Base-by-base conservation (phyloP, 2,113 vertebrate genomes). In the Ciconia stormi region DNA sequence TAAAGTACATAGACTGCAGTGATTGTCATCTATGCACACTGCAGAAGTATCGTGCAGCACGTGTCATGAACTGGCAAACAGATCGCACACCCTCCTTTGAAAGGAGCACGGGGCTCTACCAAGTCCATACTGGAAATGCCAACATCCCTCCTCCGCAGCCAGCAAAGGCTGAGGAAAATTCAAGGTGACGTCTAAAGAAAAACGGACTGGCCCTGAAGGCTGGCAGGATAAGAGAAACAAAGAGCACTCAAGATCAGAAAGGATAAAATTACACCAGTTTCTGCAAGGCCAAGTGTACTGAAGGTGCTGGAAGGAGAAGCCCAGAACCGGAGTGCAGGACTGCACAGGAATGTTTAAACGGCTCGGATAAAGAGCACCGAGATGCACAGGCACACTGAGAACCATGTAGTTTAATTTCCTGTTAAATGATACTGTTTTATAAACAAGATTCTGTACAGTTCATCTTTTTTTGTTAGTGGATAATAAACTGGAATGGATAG, bases 41-140 rank as follows among this genome's bases (percentile, higher is more conserved):
- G 8, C 40, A 22, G 22, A 2, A 34, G 16, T 3, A 34, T 1
- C 13, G 16, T 3, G 13, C 36, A 13, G 11, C 3, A 1, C 0
- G 11, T 30, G 44, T 7, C 25, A 13, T 1, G 10, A 53, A 13
- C 15, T 9, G 46, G 27, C 20, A 12, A 44, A 50, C 0, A 2
- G 46, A 34, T n/a, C 14, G 0, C 34, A 17, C 34, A 5, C 2
- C 18, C 23, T 34, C 56, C 38, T 13, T 38, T 34, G 67, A 59
- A 49, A 44, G 30, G 8, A 65, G 38, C 26, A 3, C 13, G 10
- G 29, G 29, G 34, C 8, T 53, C 44, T 16, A 21, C 26, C 18
- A 8, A 18, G 4, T 58, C 76, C 50, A 3, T 10, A 7, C 38
- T 38, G 34, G 13, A 53, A 38, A 80, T 22, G n/a, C 46, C 56